A percentile compares a stretch with the other conserved stretches of the same genome.
phyloP scores from a whole-genome alignment of 2,888 invertebrate species.

The Drosophila conformis region DNA sequence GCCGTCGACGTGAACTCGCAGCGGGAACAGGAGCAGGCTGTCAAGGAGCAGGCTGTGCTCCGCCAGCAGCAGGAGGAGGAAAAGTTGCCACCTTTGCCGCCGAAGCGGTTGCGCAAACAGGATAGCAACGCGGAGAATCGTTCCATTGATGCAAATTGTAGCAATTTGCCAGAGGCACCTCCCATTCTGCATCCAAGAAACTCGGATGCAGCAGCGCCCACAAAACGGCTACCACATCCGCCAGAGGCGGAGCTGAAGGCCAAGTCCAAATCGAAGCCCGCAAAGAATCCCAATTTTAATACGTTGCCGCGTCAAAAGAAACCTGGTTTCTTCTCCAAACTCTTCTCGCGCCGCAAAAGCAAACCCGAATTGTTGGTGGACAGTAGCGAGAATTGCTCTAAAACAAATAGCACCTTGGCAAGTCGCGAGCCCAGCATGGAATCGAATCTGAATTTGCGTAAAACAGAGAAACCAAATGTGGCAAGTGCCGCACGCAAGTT shows the following conservation, averaged over 20 bases:
- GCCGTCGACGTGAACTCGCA: constrained; percentile 84
- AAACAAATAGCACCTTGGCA: constrained; percentile 60
- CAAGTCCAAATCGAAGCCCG: constrained; percentile 77
- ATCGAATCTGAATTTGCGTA: constrained; percentile 75
- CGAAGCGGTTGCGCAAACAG: constrained; percentile 90
- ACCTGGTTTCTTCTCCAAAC: constrained; percentile 88
- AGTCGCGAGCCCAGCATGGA: constrained; percentile 83
- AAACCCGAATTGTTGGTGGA: constrained; percentile 85
- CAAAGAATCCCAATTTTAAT: constrained; percentile 73
- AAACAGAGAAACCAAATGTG: neutral
- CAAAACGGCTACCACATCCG: constrained; percentile 87
- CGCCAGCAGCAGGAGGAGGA: constrained; percentile 84
- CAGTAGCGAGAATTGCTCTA: constrained; percentile 64
- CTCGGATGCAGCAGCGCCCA: constrained; percentile 85
- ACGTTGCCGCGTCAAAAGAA: constrained; percentile 87
- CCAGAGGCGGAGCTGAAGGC: constrained; percentile 55
- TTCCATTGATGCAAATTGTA: constrained; percentile 73
- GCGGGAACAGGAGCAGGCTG: constrained; percentile 78
- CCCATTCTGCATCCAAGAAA: constrained; percentile 83
- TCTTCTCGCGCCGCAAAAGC: constrained; percentile 87
- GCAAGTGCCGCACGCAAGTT: constrained; percentile 34
- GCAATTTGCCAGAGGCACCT: constrained; percentile 56
- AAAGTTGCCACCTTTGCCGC: constrained; percentile 91
- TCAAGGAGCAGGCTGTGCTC: constrained; percentile 7
- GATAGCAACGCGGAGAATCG: constrained; percentile 83